Evolutionary conservation across 2,113 vertebrate genomes (phyloP).

Genomic region (Colius striatus): DNA sequence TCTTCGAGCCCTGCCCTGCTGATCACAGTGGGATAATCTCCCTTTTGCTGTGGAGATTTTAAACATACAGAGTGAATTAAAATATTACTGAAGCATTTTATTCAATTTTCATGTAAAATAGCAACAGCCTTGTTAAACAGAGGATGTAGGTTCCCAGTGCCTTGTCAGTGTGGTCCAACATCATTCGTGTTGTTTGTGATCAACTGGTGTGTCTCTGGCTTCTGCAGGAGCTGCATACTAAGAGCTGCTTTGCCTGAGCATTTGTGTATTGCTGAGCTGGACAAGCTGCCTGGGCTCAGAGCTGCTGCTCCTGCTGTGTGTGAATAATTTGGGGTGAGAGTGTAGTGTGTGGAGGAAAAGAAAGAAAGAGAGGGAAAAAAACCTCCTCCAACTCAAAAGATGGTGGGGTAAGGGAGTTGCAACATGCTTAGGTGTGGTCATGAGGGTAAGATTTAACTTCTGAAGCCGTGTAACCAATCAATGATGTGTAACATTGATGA

Average conservation of each 20-base stretch:
- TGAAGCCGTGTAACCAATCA: fast-evolving
- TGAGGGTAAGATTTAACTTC: neutral
- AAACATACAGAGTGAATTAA: neutral
- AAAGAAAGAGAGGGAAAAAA: neutral
- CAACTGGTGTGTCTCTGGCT: neutral
- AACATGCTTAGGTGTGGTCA: too few relatives aligned
- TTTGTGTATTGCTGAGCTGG: neutral
- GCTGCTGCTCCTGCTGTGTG: neutral
- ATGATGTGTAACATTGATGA: neutral
- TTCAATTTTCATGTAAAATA: neutral
- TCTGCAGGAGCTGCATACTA: neutral
- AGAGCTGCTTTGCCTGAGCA: fast-evolving
- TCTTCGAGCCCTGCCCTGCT: neutral
- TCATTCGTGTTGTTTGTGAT: neutral
- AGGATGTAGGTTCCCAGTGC: neutral
- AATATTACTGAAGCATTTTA: neutral
- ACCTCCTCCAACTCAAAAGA: too few relatives aligned
- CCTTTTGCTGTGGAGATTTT: neutral
- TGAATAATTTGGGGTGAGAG: neutral
- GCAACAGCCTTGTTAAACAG: neutral
- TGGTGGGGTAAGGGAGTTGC: neutral
- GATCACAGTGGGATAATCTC: too few relatives aligned
- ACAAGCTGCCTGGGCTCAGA: neutral
- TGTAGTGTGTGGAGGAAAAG: too few relatives aligned
- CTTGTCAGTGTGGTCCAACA: neutral